Evolutionary conservation across 1,140 invertebrate genomes (phyloP).

Genomic region (Halesus radiatus): DNA sequence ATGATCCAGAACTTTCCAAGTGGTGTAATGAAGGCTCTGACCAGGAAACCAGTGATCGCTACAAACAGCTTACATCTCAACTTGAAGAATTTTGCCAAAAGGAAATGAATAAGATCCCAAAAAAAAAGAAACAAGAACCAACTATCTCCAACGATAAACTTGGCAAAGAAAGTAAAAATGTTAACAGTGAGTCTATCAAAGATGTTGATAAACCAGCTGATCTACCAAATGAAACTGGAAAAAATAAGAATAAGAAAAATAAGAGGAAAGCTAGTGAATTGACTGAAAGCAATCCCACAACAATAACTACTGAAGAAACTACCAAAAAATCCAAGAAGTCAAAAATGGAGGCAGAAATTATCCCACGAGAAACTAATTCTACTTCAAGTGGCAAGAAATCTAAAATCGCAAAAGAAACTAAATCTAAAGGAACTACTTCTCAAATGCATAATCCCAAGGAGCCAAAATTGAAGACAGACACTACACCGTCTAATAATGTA

Average conservation of each 20-base stretch:
- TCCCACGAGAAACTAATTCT: not conserved
- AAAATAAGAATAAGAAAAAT: conserved; percentile 29
- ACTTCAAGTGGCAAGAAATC: not conserved
- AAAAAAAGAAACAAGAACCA: conserved; percentile 49
- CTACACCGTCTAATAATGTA: not conserved
- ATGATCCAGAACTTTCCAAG: conserved; percentile 51
- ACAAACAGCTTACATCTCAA: conserved; percentile 50
- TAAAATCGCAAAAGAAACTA: conserved; percentile 44
- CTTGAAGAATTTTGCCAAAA: conserved; percentile 56
- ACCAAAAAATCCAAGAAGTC: not conserved
- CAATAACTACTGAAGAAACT: conserved; percentile 10
- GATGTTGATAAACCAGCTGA: not conserved
- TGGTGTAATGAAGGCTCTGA: conserved; percentile 51
- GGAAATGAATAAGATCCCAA: conserved; percentile 41
- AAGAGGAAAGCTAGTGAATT: conserved; percentile 54
- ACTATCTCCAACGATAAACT: not conserved
- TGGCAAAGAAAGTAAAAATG: not conserved
- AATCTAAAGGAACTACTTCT: conserved; percentile 1
- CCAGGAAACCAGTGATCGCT: conserved; percentile 52
- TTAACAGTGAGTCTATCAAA: not conserved
- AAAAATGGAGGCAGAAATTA: not conserved
- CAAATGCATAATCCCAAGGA: conserved; percentile 45
- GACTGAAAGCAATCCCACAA: conserved; percentile 42
- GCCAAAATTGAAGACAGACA: conserved; percentile 54
- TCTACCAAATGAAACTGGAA: not conserved